These are phyloP conservation scores for Monodelphis domestica DNA, from an alignment of 2,797 vertebrate species.

Conservation along the genomic window DNA sequence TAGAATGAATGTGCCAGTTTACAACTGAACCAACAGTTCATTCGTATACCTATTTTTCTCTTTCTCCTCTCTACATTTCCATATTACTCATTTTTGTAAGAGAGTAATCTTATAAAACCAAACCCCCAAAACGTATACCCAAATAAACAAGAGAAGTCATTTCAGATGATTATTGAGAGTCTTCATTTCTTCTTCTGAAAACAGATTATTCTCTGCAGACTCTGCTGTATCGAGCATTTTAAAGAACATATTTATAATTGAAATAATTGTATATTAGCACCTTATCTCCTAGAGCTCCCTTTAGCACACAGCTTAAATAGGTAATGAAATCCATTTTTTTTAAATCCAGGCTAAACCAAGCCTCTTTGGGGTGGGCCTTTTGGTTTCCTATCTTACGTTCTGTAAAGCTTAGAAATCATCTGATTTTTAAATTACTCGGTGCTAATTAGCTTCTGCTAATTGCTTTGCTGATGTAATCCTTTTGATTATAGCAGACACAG, in stretches of 20 bases:
- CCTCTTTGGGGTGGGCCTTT: constrained; percentile 13
- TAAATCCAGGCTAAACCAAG: constrained; percentile 2
- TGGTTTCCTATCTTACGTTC: background rate
- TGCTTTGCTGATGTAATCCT: background rate
- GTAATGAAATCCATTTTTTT: background rate
- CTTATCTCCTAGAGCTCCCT: constrained; percentile 41
- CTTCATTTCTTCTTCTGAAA: background rate
- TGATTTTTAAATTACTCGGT: background rate
- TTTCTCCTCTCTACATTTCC: background rate
- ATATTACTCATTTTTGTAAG: background rate
- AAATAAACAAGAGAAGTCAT: too few relatives aligned
- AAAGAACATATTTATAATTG: constrained; percentile 52
- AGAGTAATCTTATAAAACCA: too few relatives aligned
- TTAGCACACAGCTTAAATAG: background rate
- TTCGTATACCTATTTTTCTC: background rate
- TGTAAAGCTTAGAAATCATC: constrained; percentile 19
- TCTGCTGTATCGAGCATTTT: constrained; percentile 31
- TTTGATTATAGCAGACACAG: background rate
- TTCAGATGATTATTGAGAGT: background rate
- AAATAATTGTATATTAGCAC: constrained; percentile 30
- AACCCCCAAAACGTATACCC: too few relatives aligned
- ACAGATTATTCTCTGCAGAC: constrained; percentile 29
- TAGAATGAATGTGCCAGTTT: background rate
- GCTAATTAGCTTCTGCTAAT: constrained; percentile 16
- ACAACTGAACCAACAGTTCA: background rate